phyloP scores from a whole-genome alignment of 1,140 invertebrate genomes.

The Schlechtendalia chinensis region DNA sequence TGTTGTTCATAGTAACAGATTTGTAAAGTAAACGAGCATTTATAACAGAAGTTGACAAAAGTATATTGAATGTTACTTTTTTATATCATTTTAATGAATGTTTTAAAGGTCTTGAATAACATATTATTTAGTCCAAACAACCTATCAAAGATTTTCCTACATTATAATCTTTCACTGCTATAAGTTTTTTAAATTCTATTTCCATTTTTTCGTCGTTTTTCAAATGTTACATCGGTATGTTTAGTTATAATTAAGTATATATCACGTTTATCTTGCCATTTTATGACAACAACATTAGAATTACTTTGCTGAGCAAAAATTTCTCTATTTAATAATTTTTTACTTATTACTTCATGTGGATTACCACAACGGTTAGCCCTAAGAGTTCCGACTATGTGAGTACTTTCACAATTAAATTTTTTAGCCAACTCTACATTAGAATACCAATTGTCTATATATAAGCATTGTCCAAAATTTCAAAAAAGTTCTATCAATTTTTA shows the following conservation, averaged over 20 bases:
- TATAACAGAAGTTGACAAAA: conserved; percentile 1
- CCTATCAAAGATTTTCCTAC: conserved; percentile 29
- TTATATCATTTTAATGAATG: conserved; percentile 11
- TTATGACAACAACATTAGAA: conserved; percentile 51
- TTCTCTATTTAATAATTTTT: conserved; percentile 52
- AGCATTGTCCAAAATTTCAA: background rate
- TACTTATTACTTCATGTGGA: conserved; percentile 50
- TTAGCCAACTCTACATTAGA: conserved; percentile 11
- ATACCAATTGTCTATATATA: conserved; percentile 41
- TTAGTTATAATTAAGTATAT: conserved; percentile 12
- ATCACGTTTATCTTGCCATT: conserved; percentile 53
- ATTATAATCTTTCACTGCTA: conserved; percentile 29
- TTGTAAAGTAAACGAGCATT: conserved; percentile 11
- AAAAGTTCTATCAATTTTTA: background rate
- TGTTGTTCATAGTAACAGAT: background rate
- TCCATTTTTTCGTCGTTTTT: conserved; percentile 2
- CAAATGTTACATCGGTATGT: conserved; percentile 1
- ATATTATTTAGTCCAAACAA: conserved; percentile 8
- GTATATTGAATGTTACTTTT: conserved; percentile 4
- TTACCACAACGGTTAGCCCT: conserved; percentile 52
- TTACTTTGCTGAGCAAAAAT: background rate
- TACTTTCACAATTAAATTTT: conserved; percentile 45
- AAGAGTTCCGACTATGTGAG: conserved; percentile 52
- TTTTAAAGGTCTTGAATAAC: conserved; percentile 8
- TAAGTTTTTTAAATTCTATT: conserved; percentile 22